A percentile compares a stretch with the other conserved stretches of the same genome.
These are phyloP conservation scores for Centropyge bicolor DNA, from an alignment of 2,797 vertebrate genomes.

Conservation along the genomic window DNA sequence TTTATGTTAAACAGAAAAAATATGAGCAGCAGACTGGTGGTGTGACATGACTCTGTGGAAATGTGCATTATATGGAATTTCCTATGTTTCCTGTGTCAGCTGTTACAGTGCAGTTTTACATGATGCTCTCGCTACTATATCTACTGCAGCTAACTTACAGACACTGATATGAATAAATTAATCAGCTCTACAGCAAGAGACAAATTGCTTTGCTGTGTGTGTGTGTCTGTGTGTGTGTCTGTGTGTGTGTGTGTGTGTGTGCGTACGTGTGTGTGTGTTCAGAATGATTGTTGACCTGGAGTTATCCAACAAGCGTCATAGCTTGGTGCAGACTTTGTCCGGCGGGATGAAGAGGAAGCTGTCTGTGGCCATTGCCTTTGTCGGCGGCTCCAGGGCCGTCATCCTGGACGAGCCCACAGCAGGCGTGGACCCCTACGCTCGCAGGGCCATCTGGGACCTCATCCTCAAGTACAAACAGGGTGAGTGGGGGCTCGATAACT, in stretches of 20 bases:
- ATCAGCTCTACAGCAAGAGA: not conserved
- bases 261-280: no score
- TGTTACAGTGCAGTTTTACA: not conserved
- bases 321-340: slow-evolving; percentile 93
- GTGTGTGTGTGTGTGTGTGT: no score
- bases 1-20: not conserved
- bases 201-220: not conserved
- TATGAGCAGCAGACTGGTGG: not conserved
- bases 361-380: slow-evolving; percentile 95
- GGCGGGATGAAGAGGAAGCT: slow-evolving; percentile 98
- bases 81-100: not conserved
- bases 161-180: not conserved
- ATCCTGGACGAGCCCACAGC: slow-evolving; percentile 97
- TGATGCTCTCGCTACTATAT: not conserved
- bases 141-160: no score
- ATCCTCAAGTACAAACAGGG: slow-evolving; percentile 98
- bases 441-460: slow-evolving; percentile 97
- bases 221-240: no score
- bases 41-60: not conserved
- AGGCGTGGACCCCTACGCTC: slow-evolving; percentile 94
- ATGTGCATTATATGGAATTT: not conserved
- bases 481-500: slow-evolving; percentile 70
- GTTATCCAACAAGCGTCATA: slow-evolving; percentile 95
- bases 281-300: slow-evolving; percentile 98
- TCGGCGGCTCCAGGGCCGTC: slow-evolving; percentile 94